Evolutionary conservation across 2,888 invertebrate species (phyloP).

Genomic region (Eupithecia abbreviata): DNA sequence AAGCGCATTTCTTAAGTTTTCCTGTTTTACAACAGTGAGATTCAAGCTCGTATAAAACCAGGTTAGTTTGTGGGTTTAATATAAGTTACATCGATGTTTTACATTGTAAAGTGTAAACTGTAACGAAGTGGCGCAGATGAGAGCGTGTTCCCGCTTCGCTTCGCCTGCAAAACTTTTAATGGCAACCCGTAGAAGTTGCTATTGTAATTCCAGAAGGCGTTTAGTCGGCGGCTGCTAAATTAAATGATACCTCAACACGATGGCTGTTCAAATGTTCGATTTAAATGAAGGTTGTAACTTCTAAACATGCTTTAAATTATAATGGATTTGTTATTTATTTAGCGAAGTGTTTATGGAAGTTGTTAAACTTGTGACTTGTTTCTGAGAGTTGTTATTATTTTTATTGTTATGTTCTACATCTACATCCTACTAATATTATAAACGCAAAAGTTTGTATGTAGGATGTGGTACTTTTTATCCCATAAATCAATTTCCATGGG

Average conservation of each 20-base stretch:
- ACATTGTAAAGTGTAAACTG: not conserved
- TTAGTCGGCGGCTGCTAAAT: slow-evolving; percentile 10
- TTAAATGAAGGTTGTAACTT: slow-evolving; percentile 8
- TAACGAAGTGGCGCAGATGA: not conserved
- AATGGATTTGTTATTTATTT: not conserved
- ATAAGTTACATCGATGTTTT: not conserved
- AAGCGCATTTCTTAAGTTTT: not conserved
- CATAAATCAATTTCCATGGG: no score
- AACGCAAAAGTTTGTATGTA: no score
- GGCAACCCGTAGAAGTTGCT: slow-evolving; percentile 20
- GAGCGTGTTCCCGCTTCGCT: slow-evolving; percentile 1
- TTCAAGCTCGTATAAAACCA: not conserved
- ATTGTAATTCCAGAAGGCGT: slow-evolving; percentile 30
- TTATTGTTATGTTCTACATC: not conserved
- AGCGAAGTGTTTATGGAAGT: not conserved
- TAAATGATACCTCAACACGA: slow-evolving; percentile 25
- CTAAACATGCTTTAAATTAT: slow-evolving; percentile 6
- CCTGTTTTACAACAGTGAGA: not conserved
- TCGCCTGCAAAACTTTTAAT: slow-evolving; percentile 33
- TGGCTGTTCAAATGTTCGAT: slow-evolving; percentile 12
- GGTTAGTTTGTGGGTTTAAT: not conserved
- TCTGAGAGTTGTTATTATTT: not conserved
- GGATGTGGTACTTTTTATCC: no score
- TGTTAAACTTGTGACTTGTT: not conserved
- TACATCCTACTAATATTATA: no score